Evolutionary conservation across 2,888 invertebrate genomes (phyloP).

Genomic region (Stenoptilia bipunctidactyla): DNA sequence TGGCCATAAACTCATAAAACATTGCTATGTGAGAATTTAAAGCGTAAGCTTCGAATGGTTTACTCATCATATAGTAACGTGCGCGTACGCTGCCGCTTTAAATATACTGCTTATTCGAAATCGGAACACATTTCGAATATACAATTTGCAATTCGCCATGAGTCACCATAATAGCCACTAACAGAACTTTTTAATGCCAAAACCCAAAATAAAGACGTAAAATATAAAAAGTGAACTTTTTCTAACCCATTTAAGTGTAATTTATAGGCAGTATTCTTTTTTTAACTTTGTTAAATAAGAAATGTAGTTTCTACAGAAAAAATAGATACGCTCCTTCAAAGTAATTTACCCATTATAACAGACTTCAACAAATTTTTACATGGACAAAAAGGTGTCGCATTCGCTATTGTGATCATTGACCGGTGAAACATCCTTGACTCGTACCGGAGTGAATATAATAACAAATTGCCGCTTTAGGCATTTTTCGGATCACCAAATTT

Average conservation of each 20-base stretch:
- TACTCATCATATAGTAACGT: slow-evolving; percentile 59
- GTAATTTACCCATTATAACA: slow-evolving; percentile 15
- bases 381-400: slow-evolving; percentile 25
- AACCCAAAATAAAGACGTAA: too few relatives aligned
- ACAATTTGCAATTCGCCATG: too few relatives aligned
- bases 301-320: too few relatives aligned
- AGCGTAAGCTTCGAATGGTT: slow-evolving; percentile 18
- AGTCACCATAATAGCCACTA: too few relatives aligned
- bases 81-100: slow-evolving; percentile 35
- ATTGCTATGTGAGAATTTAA: not conserved
- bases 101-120: slow-evolving; percentile 29
- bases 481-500: slow-evolving; percentile 30
- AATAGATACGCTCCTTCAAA: slow-evolving; percentile 10
- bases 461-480: slow-evolving; percentile 17
- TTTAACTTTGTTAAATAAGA: too few relatives aligned
- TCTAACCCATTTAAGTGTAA: too few relatives aligned
- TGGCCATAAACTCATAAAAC: not conserved
- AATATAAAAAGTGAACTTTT: too few relatives aligned
- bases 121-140: slow-evolving; percentile 10
- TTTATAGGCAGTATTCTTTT: too few relatives aligned
- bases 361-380: slow-evolving; percentile 42
- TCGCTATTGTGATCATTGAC: slow-evolving; percentile 30
- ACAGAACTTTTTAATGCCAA: too few relatives aligned
- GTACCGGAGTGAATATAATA: slow-evolving; percentile 1
- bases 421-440: slow-evolving; percentile 16